Evolutionary conservation across 2,888 invertebrate genomes (phyloP).

Genomic region (Abscondita cerata): DNA sequence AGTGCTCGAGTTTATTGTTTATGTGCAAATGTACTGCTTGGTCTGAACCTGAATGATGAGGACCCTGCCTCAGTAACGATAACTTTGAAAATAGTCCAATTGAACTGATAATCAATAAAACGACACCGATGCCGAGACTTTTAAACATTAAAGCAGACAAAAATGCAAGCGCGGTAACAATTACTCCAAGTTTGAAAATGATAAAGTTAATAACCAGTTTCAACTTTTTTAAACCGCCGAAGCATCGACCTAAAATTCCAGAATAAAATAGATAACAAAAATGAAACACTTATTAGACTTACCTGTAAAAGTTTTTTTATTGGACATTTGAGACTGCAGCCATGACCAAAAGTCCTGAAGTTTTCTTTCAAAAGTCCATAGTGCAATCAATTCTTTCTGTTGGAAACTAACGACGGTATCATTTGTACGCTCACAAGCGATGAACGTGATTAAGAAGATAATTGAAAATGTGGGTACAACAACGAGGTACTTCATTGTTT

Average conservation of each 20-base stretch:
- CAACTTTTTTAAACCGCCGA: slow-evolving; percentile 51
- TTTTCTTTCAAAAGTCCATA: slow-evolving; percentile 19
- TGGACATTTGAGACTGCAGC: slow-evolving; percentile 22
- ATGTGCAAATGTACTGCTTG: slow-evolving; percentile 52
- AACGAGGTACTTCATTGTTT: not conserved
- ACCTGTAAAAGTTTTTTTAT: slow-evolving; percentile 34
- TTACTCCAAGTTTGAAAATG: slow-evolving; percentile 68
- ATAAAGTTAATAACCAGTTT: slow-evolving; percentile 64
- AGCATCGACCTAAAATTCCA: slow-evolving; percentile 55
- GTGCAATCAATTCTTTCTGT: not conserved
- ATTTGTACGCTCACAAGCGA: not conserved
- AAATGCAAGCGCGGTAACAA: slow-evolving; percentile 65
- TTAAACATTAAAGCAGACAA: slow-evolving; percentile 66
- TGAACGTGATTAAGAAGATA: not conserved
- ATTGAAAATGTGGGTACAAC: not conserved
- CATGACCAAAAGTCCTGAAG: slow-evolving; percentile 25
- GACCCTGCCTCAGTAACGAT: slow-evolving; percentile 40
- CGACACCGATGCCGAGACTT: slow-evolving; percentile 63
- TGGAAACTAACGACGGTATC: too few relatives aligned
- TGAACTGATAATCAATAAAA: slow-evolving; percentile 63
- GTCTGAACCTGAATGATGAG: slow-evolving; percentile 23
- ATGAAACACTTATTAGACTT: slow-evolving; percentile 16
- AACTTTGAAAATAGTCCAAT: slow-evolving; percentile 57
- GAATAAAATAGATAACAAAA: slow-evolving; percentile 5
- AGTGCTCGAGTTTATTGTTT: slow-evolving; percentile 41